These are phyloP conservation scores for Drosophila dives DNA, from an alignment of 2,888 invertebrate species.

Conservation along the genomic window DNA sequence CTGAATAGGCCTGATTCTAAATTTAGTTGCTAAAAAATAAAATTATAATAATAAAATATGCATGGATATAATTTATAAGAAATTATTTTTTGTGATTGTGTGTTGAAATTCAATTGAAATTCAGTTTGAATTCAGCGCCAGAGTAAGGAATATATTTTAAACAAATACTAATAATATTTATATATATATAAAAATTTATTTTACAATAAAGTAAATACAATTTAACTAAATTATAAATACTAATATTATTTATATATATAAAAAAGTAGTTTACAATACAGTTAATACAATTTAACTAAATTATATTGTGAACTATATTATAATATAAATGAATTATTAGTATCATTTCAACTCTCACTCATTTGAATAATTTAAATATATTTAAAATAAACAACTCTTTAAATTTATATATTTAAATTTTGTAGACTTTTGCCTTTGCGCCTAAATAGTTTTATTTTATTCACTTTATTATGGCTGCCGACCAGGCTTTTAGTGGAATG, in stretches of 20 bases:
- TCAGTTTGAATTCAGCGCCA: not conserved
- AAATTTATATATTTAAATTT: conserved; percentile 31
- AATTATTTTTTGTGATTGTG: not conserved
- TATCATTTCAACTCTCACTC: not conserved
- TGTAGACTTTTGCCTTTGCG: conserved; percentile 34
- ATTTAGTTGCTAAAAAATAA: not conserved
- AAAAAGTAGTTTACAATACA: no score
- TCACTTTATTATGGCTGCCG: conserved; percentile 33
- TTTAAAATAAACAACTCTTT: not conserved
- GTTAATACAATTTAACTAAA: no score
- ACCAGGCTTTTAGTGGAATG: conserved; percentile 24
- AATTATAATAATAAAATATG: no score
- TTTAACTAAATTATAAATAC: not conserved
- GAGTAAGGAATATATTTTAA: not conserved
- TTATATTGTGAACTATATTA: not conserved
- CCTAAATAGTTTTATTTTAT: conserved; percentile 58
- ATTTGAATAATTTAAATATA: not conserved
- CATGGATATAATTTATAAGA: not conserved
- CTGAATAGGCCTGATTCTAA: not conserved
- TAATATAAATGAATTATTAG: not conserved
- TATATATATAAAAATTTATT: not conserved
- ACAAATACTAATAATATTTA: not conserved
- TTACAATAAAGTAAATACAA: not conserved
- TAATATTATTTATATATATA: not conserved
- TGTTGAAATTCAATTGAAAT: not conserved